Base-by-base conservation (phyloP, 2,113 vertebrate genomes). In the Nerophis lumbriciformis region DNA sequence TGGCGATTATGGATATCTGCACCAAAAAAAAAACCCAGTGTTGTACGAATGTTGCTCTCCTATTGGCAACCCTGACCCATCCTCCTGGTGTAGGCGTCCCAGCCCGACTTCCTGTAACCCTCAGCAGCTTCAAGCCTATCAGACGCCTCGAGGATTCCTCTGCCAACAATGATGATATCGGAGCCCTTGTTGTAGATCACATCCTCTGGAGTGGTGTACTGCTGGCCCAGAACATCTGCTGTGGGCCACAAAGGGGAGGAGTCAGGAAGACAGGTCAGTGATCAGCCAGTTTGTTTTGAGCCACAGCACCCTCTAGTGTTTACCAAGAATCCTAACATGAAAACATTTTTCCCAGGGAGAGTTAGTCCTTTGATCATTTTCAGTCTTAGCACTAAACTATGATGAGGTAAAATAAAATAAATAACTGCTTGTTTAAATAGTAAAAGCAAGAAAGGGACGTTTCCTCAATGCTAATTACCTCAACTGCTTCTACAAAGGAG, bases 111-210 rank as follows among this genome's bases (percentile, higher is more conserved):
- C 61, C 92, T 92, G 86, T 97, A 99, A 6, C 73, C 84, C 82
- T 96, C 93, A 0, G 94, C 93, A 35, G 92, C 92, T 42, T 88
- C 82, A 58, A 81, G 69, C 48, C 39, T 84, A 78, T 93, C 88
- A 4, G 91, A 21, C 0, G 90, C 91, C 12, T 87, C 81, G 71
- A 94, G 64, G 64, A 99, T 94, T 10, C 95, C 97, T 21, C 96
- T 92, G 63, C 97, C 97, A 21, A 98, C 96, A 8, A 98, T 96
- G 83, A 99, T 91, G 88, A 98, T 68, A 64, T 99, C 97, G 44
- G 93, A 97, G 68, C 91, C 90, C 74, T 89, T 93, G 49, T 69
- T 83, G n/a, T 56, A 59, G 63, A 98, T 89, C 15, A 96, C 92
- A 35, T 98, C 93, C 53, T 91, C 85, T 1, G 94, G 95, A 57